Base-by-base conservation (phyloP, 53 echinoderm and acorn worm species). In the Stichopus horrens region DNA sequence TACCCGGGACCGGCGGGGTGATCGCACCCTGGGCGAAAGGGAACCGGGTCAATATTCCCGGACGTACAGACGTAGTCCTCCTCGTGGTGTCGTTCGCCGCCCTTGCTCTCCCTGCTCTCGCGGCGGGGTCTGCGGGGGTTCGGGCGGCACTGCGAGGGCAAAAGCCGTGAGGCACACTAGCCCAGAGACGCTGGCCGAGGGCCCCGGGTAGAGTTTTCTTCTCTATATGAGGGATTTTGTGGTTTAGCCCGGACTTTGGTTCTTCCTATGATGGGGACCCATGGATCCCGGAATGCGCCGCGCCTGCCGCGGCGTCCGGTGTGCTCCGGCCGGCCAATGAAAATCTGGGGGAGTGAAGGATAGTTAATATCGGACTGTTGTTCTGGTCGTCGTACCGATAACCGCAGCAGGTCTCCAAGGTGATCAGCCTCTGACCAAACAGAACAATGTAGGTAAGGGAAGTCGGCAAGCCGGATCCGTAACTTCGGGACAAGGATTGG, bases 371-470 rank as follows among this genome's bases (percentile, higher is more conserved):
- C 81, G 92, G 94, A 92, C 92, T 92, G 85, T 92, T 89, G 94
- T 89, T 37, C 92, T 92, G 90, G 91, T 83, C 83, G 92, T 92
- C 90, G 92, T 92, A 92, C 94, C 89, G 90, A 94, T 94, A 93
- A 88, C 90, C 90, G 94, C 93, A 92, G 93, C 91, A 82, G 93
- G 91, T 93, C 93, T 94, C 94, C 94, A 92, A 94, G 94, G 94
- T 94, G 88, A 92, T 90, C 89, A 94, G 94, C 94, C 94, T 94
- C 92, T 89, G 94, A 92, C 89, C 89, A 88, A 79, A 92, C 92
- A 94, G 94, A 94, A 94, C 94, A 90, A 92, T 92, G 93, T 94
- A 94, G 94, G 92, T 92, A 92, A 94, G 94, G 91, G 93, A 93
- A 89, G 91, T 93, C 91, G 90, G 92, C 94, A 92, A 92, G 90